A percentile compares a stretch with the other conserved stretches of the same genome.
Evolutionary conservation across 2,797 vertebrate species (phyloP).

Genomic region (Eulemur albifrons): DNA sequence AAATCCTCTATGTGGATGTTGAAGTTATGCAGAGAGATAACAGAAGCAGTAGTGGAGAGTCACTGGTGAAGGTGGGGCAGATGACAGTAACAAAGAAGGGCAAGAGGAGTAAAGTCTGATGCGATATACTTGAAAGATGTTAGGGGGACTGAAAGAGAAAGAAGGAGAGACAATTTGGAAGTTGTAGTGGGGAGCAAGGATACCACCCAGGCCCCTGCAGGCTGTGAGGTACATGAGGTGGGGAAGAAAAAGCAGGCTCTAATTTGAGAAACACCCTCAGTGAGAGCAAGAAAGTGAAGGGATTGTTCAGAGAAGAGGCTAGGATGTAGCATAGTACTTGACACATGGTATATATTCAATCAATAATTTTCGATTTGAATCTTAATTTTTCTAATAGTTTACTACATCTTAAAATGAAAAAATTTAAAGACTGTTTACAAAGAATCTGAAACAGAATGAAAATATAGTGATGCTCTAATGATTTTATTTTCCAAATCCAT

Average conservation of each 20-base stretch:
- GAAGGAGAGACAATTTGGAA: background rate
- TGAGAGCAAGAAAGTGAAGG: background rate
- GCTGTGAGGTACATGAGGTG: background rate
- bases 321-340: background rate
- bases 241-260: background rate
- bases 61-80: background rate
- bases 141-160: background rate
- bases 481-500: constrained; percentile 39
- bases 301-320: background rate
- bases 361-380: background rate
- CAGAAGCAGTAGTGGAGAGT: background rate
- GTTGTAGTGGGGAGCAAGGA: background rate
- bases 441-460: constrained; percentile 52
- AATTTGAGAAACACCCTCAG: background rate
- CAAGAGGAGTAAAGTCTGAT: background rate
- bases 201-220: background rate
- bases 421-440: constrained; percentile 7
- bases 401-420: background rate
- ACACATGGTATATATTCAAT: background rate
- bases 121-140: background rate
- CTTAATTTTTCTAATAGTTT: background rate
- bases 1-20: background rate
- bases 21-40: background rate
- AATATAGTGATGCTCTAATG: constrained; percentile 22
- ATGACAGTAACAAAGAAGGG: background rate